Base-by-base conservation (phyloP, 2,888 invertebrate genomes). In the Prosopocoilus inquinatus region DNA sequence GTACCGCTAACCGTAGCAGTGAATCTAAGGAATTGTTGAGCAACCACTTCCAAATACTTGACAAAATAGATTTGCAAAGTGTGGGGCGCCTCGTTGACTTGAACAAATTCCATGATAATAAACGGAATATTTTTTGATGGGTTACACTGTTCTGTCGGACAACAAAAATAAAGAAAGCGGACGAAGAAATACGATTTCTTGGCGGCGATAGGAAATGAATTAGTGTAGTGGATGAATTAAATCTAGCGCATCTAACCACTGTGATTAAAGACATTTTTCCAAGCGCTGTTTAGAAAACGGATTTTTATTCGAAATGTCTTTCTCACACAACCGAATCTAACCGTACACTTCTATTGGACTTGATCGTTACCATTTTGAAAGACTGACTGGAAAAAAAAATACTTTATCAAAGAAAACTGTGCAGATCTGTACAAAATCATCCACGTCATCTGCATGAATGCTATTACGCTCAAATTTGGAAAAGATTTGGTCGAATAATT, bases 1-100 rank as follows among this genome's bases (percentile, higher is more conserved):
- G 45, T 20, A 34, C 12, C 9, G 32, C 16, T 28, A 51, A 51
- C 35, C 51, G 32, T 28, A 35, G 47, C 59, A 2, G 55, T 67
- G 1, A 44, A 8, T 34, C 34, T 38, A 45, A 36, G 45, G 13
- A 15, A 1, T 36, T 51, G 34, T 13, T 51, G n/a, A 11, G 16
- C 2, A 9, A 11, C n/a, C 45, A 35, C 13, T 32, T 46, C 9
- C 12, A 51, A 16, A 16, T 36, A 20, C n/a, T 33, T 11, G 38
- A 34, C 16, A 13, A 45, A 7, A 16, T 45, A 16, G 34, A 28
- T n/a, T 3, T 9, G 13, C 12, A 33, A 28, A 35, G 34, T 9
- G 12, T 13, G 4, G 3, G 39, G 11, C 11, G 39, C 15, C 39
- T 12, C n/a, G 13, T 11, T 28, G 7, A 28, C 5, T 41, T 41